Evolutionary conservation across 2,797 vertebrate genomes (phyloP).

Genomic region (Antennarius maculatus): DNA sequence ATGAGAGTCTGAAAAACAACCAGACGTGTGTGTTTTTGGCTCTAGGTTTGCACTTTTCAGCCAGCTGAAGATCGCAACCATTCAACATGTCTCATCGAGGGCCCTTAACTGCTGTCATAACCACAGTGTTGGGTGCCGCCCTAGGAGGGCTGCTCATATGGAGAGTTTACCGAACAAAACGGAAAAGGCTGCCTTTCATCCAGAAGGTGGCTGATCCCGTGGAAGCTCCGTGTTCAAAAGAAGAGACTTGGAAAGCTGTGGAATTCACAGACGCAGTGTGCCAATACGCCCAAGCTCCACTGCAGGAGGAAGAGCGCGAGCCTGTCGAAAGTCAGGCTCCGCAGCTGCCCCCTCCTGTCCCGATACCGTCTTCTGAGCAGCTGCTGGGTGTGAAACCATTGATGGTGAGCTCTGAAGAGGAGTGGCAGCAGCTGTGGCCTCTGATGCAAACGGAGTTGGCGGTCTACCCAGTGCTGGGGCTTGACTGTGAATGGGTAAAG

Average conservation of each 20-base stretch:
- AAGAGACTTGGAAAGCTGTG: slow-evolving; percentile 5
- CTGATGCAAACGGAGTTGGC: slow-evolving; percentile 85
- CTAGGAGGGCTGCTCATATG: slow-evolving; percentile 90
- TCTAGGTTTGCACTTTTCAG: slow-evolving; percentile 42
- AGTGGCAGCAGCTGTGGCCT: slow-evolving; percentile 88
- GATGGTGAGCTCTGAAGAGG: slow-evolving; percentile 83
- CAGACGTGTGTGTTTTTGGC: not conserved
- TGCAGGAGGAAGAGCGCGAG: slow-evolving; percentile 18
- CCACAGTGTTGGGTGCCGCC: slow-evolving; percentile 85
- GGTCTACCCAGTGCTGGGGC: slow-evolving; percentile 88
- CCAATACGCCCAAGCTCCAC: not conserved
- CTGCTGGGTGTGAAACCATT: slow-evolving; percentile 82
- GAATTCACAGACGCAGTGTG: not conserved
- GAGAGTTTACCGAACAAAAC: slow-evolving; percentile 81
- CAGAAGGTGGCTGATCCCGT: slow-evolving; percentile 54
- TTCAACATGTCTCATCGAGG: slow-evolving; percentile 86
- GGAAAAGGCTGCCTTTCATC: slow-evolving; percentile 70
- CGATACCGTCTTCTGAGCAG: slow-evolving; percentile 73
- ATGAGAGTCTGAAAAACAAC: not conserved
- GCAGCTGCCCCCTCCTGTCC: slow-evolving; percentile 20
- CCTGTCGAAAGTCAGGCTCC: slow-evolving; percentile 44
- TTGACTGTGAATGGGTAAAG: slow-evolving; percentile 99
- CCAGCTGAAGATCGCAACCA: slow-evolving; percentile 5
- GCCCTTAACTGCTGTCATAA: slow-evolving; percentile 82
- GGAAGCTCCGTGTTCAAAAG: slow-evolving; percentile 19